Evolutionary conservation across 2,888 invertebrate species (phyloP), one percentile per base, ranked within the genome.

Genomic region (Thera britannica): DNA sequence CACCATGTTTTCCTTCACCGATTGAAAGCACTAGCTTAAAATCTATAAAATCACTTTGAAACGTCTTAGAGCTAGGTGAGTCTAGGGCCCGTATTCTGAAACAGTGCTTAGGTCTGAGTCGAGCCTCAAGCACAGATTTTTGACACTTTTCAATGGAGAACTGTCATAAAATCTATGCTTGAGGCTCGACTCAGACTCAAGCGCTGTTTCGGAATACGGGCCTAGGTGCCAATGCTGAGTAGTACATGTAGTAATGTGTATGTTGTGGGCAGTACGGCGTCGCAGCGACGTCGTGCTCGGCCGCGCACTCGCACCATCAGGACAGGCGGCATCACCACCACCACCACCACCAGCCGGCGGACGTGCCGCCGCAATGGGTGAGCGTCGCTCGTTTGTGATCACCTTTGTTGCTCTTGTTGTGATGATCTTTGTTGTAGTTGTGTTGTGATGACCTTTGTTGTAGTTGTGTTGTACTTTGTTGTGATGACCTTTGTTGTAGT

Each of bases 201-300:
- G n/a, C n/a, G n/a, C n/a, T n/a, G n/a, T n/a, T n/a, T n/a, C n/a
- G n/a, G n/a, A n/a, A n/a, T n/a, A n/a, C n/a, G n/a, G n/a, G n/a
- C n/a, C n/a, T 23, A 23, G 1, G 23, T 23, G 23, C 23, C 23
- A 23, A 23, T 23, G 23, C 0, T 23, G 23, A 23, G 0, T 41
- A 11, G 11, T 7, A 51, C 23, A 23, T 23, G 34, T 12, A 52
- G 41, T 52, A 54, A 49, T 57, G 57, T 61, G 46, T 66, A 6
- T 64, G 55, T 73, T 72, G 77, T 79, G 82, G 80, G 78, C 85
- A 93, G 93, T 93, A 93, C 86, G 93, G 93, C 81, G 93, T 93
- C 87, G 93, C 93, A 88, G 93, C 93, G 84, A 93, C 93, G 75
- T 93, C 92, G 82, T 93, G 93, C 83, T 90, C 92, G 69, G 92